Conservation (phyloP, 2,888 invertebrate genomes). For the Nomada lathburiana region DNA sequence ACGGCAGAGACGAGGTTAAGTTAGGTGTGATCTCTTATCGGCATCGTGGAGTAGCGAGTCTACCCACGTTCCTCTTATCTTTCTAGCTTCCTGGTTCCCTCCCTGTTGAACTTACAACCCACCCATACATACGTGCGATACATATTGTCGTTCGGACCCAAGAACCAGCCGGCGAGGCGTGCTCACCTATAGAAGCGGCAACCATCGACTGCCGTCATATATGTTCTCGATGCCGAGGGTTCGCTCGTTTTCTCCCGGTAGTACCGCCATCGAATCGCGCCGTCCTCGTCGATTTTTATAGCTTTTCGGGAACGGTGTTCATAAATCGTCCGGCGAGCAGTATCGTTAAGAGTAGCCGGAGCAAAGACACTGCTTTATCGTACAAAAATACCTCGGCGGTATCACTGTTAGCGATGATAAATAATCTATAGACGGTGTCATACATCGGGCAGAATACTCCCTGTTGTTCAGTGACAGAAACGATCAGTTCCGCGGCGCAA, state of each 20-base stretch:
- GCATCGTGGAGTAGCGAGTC: conserved; percentile 75
- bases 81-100: conserved; percentile 63
- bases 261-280: conserved; percentile 30
- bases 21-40: conserved; percentile 81
- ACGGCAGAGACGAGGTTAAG: conserved; percentile 75
- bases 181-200: conserved; percentile 45
- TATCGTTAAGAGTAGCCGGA: conserved; percentile 12
- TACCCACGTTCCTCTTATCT: conserved; percentile 81
- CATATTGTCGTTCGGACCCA: conserved; percentile 66
- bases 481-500: not conserved
- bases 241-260: conserved; percentile 22
- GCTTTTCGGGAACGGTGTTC: not conserved
- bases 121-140: conserved; percentile 61
- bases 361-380: conserved; percentile 36
- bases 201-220: conserved; percentile 50
- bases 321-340: conserved; percentile 16
- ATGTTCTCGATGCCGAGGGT: conserved; percentile 42
- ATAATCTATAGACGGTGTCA: not conserved
- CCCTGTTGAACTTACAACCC: conserved; percentile 59
- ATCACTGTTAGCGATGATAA: conserved; percentile 1
- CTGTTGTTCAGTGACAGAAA: not conserved
- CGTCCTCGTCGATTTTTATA: conserved; percentile 36
- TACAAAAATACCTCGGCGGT: conserved; percentile 21
- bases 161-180: conserved; percentile 42
- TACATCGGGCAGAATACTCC: not conserved